Base-by-base conservation (phyloP, 1,140 invertebrate species). In the Matsumurasca onukii region DNA sequence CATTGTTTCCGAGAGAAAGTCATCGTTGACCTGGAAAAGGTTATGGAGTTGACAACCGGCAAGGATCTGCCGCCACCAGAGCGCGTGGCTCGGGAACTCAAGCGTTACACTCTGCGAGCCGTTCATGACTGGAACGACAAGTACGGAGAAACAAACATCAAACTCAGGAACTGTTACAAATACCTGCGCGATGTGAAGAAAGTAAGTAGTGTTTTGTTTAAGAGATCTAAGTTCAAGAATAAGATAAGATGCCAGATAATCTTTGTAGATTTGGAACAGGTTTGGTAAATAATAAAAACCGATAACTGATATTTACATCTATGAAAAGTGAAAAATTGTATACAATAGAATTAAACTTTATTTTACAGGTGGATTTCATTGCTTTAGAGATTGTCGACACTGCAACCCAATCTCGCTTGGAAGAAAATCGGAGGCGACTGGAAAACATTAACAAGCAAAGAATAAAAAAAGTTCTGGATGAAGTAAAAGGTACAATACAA, bases 1-100 rank as follows among this genome's bases (percentile, higher is more conserved):
- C 82, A 85, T 77, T 69, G 66, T 24, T 87, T 87, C 69, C 75
- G 86, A 67, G 80, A 83, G 66, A 70, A 82, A 3, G 69, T 87
- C 0, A 68, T 86, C 13, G 75, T 75, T 13, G 75, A 85, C 70
- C 80, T 87, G 52, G 82, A 84, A 70, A 70, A 81, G 31, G 78
- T 80, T 17, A 66, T 78, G 1, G 83, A 81, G 69, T 80, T 77
- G n/a, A 78, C 84, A 71, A 72, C 75, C 51, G 75, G 80, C 2
- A 68, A 77, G 9, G 78, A 78, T 15, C 74, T 87, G 22, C 86
- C 86, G 5, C 81, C 80, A 39, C 86, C 86, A 9, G 76, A 78
- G 70, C 45, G 72, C 52, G 79, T 75, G 31, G 83, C 84, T 1
- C 75, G 78, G 57, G 75, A 75, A 31, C 73, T 88, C 55, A 84